Evolutionary conservation across 2,888 invertebrate genomes (phyloP).

Genomic region (Endomychus coccineus): DNA sequence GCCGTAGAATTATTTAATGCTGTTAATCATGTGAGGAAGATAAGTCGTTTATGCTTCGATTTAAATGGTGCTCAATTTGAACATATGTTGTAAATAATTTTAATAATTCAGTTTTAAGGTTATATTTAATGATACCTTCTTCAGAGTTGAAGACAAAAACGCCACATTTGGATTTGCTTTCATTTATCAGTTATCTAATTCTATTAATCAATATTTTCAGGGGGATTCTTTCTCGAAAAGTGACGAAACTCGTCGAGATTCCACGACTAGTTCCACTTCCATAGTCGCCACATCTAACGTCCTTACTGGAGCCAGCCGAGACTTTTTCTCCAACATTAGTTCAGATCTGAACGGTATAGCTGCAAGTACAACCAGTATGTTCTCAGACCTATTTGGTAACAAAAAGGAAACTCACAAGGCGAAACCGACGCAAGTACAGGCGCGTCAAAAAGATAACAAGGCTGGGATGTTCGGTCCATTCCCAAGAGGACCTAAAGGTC

Average conservation of each 20-base stretch:
- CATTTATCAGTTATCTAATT: too few relatives aligned
- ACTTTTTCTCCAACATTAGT: slow-evolving; percentile 86
- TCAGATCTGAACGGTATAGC: slow-evolving; percentile 89
- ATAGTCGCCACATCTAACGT: slow-evolving; percentile 54
- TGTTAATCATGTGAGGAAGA: too few relatives aligned
- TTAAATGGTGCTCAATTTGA: too few relatives aligned
- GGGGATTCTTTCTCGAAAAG: slow-evolving; percentile 37
- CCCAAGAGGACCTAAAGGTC: slow-evolving; percentile 70
- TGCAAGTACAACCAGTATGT: slow-evolving; percentile 87
- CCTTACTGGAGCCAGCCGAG: slow-evolving; percentile 62
- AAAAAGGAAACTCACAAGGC: slow-evolving; percentile 45
- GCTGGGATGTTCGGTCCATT: slow-evolving; percentile 65
- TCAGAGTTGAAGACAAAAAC: too few relatives aligned
- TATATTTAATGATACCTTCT: too few relatives aligned
- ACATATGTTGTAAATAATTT: too few relatives aligned
- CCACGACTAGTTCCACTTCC: slow-evolving; percentile 51
- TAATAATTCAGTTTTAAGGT: too few relatives aligned
- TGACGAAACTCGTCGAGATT: slow-evolving; percentile 47
- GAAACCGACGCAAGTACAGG: slow-evolving; percentile 33
- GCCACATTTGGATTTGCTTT: too few relatives aligned
- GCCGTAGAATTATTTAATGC: too few relatives aligned
- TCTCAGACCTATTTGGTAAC: slow-evolving; percentile 86
- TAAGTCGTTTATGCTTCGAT: too few relatives aligned
- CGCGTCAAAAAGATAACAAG: slow-evolving; percentile 41
- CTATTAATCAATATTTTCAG: slow-evolving; percentile 24